phyloP scores from a whole-genome alignment of 2,797 vertebrate species.

The Crossoptilon crossoptilon region DNA sequence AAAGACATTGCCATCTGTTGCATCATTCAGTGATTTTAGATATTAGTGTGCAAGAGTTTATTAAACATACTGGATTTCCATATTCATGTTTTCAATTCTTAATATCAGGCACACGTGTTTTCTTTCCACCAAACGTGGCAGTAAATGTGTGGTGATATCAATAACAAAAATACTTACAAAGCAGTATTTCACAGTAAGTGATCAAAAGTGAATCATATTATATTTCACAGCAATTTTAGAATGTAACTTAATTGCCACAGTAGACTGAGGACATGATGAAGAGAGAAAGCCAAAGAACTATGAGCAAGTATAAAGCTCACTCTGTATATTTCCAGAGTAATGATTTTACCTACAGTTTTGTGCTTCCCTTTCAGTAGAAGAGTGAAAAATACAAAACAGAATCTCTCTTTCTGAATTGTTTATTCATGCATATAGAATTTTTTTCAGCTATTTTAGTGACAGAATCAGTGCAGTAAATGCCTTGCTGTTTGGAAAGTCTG shows the following conservation, averaged over 20 bases:
- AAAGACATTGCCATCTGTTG: slow-evolving; percentile 3
- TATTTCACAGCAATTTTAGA: slow-evolving; percentile 5
- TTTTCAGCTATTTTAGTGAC: not conserved
- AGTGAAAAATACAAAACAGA: not conserved
- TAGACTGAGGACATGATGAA: not conserved
- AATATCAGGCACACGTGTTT: not conserved
- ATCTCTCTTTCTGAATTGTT: not conserved
- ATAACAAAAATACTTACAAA: not conserved
- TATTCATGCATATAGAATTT: not conserved
- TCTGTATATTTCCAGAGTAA: not conserved
- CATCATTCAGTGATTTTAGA: slow-evolving; percentile 2
- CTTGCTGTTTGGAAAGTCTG: not conserved
- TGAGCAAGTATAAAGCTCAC: not conserved
- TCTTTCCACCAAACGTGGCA: not conserved
- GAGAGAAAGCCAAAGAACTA: not conserved
- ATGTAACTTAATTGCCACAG: not conserved
- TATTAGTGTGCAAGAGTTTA: not conserved
- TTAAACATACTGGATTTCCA: not conserved
- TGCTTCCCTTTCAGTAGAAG: not conserved
- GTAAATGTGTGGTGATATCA: not conserved
- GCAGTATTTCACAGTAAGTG: not conserved
- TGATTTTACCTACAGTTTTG: not conserved
- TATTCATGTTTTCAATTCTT: not conserved
- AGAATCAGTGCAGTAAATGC: not conserved
- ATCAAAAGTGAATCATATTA: not conserved